Conservation (phyloP, 2,888 invertebrate genomes). For the Hesperia comma region DNA sequence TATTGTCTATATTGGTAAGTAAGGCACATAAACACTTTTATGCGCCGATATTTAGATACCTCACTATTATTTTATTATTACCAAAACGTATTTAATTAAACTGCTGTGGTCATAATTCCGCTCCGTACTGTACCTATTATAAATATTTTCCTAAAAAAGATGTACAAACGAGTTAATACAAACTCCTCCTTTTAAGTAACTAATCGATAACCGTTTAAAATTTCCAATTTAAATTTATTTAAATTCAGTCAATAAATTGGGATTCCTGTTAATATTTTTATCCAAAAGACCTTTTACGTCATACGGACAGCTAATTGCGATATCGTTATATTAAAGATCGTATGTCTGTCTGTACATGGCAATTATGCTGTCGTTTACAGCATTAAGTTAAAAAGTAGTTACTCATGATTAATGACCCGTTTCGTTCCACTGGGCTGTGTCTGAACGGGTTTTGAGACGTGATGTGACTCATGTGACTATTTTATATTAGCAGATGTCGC, state of each 20-base stretch:
- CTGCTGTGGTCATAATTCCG: no score
- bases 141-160: no score
- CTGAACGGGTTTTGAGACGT: neutral
- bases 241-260: no score
- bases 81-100: no score
- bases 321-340: neutral
- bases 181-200: no score
- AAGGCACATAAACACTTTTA: no score
- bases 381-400: conserved; percentile 12
- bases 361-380: conserved; percentile 25
- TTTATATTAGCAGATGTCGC: neutral
- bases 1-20: neutral
- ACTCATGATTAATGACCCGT: conserved; percentile 9
- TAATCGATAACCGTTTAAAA: no score
- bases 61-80: no score
- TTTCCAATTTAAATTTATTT: no score
- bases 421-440: conserved; percentile 2
- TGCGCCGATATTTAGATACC: no score
- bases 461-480: neutral
- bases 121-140: no score
- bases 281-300: conserved; percentile 4
- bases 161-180: no score
- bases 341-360: conserved; percentile 4
- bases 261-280: neutral
- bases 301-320: neutral